These are phyloP conservation scores for Diuraphis noxia DNA, from an alignment of 1,140 invertebrate species.

Conservation along the genomic window DNA sequence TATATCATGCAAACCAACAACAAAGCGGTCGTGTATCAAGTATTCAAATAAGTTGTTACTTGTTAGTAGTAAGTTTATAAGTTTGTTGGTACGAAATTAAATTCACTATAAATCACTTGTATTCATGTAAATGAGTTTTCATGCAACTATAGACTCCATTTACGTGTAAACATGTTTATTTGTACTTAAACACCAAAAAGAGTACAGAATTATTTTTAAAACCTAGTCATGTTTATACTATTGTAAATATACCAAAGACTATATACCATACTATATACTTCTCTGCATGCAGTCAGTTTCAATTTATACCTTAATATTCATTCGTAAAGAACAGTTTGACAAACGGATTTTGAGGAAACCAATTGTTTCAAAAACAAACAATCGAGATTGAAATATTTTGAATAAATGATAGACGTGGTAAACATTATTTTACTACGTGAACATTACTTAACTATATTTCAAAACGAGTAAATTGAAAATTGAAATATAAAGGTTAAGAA, in stretches of 20 bases:
- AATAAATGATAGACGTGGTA: not conserved
- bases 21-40: not conserved
- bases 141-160: not conserved
- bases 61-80: slow-evolving; percentile 9
- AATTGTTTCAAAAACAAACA: not conserved
- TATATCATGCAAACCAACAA: not conserved
- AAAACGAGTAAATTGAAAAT: not conserved
- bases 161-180: not conserved
- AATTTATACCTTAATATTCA: not conserved
- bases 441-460: not conserved
- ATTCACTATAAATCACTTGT: slow-evolving; percentile 2
- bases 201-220: not conserved
- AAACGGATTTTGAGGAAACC: not conserved
- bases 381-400: not conserved
- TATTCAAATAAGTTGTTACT: not conserved
- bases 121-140: slow-evolving; percentile 2
- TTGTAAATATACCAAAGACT: not conserved
- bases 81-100: not conserved
- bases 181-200: slow-evolving; percentile 19
- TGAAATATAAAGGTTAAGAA: not conserved
- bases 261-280: not conserved
- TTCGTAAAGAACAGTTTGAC: not conserved
- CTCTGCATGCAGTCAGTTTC: not conserved
- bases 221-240: not conserved
- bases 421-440: not conserved